Evolutionary conservation across 2,888 invertebrate genomes (phyloP), one percentile per base, ranked within the genome.

Genomic region (Thymelicus sylvestris): DNA sequence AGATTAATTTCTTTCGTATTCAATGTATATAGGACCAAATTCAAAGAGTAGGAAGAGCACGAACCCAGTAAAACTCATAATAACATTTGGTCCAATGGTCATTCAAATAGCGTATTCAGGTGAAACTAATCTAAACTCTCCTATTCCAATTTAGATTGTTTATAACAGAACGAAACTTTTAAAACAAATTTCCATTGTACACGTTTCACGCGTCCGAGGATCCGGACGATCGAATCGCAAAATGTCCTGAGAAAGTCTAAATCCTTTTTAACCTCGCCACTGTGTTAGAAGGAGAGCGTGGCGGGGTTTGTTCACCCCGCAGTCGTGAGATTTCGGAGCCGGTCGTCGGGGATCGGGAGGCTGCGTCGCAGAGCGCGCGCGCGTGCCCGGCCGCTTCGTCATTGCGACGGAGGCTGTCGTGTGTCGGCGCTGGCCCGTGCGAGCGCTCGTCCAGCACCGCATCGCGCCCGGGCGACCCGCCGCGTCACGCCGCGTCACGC

Each of bases 331-430:
- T 83, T 72, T 90, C 91, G 91, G 81, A 76, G 83, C 76, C 76
- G 80, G 81, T 91, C 91, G 91, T 89, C 80, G 81, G 79, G 85
- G 85, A 78, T 89, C 90, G 92, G 89, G 90, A 90, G 87, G 91
- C 88, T 89, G 92, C 83, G 88, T 75, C 88, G 86, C 86, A 92
- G 88, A 77, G 93, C 92, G 92, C 92, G 92, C 90, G 92, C 92
- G 92, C 91, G 92, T 91, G 82, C 92, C 93, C 92, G 92, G 92
- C 90, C 91, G 92, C 88, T 91, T 92, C 92, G 92, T 86, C 93
- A 93, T 93, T 93, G 92, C 92, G 92, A 90, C 92, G 92, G 90
- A 90, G 90, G 91, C 90, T 92, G 90, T 92, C 89, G 92, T 91
- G 89, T 91, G 89, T 92, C 91, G 87, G 91, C 91, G 90, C 89